Conservation (phyloP, 1,140 invertebrate genomes). For the Condylostylus longicornis region DNA sequence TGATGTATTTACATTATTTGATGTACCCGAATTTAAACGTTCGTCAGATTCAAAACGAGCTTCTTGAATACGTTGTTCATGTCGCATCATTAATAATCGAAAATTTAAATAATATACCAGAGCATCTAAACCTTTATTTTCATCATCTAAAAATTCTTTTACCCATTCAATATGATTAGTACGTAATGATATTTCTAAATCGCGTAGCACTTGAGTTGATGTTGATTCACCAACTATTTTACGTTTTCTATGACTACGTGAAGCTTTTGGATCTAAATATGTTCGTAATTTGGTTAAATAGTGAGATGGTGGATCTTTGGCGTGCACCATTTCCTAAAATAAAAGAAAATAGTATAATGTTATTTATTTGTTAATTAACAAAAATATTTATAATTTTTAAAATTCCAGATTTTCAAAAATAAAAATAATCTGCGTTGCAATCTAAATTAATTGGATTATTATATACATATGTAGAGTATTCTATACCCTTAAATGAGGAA, state of each 20-base stretch:
- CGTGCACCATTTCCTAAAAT: conserved; percentile 85
- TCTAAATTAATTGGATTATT: too few relatives aligned
- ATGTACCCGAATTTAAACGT: conserved; percentile 16
- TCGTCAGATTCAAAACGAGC: conserved; percentile 58
- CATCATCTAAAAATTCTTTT: conserved; percentile 88
- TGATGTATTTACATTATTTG: not conserved
- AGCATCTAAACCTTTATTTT: conserved; percentile 90
- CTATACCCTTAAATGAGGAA: too few relatives aligned
- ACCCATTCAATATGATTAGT: conserved; percentile 99
- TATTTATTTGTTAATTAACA: conserved; percentile 7
- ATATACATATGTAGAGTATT: too few relatives aligned
- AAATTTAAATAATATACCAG: conserved; percentile 95
- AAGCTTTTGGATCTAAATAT: conserved; percentile 90
- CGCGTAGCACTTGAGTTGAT: conserved; percentile 92
- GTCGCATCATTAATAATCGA: conserved; percentile 78
- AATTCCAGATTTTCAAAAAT: too few relatives aligned
- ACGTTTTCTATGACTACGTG: conserved; percentile 84
- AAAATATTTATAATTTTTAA: conserved; percentile 11
- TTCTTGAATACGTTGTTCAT: conserved; percentile 64
- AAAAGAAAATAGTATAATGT: conserved; percentile 9
- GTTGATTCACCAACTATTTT: conserved; percentile 95
- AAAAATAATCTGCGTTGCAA: too few relatives aligned
- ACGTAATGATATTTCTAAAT: conserved; percentile 94
- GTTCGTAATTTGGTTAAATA: conserved; percentile 87
- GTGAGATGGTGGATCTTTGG: conserved; percentile 88